These are phyloP conservation scores for Mastomys coucha DNA, from an alignment of 2,113 vertebrate genomes.

Conservation along the genomic window DNA sequence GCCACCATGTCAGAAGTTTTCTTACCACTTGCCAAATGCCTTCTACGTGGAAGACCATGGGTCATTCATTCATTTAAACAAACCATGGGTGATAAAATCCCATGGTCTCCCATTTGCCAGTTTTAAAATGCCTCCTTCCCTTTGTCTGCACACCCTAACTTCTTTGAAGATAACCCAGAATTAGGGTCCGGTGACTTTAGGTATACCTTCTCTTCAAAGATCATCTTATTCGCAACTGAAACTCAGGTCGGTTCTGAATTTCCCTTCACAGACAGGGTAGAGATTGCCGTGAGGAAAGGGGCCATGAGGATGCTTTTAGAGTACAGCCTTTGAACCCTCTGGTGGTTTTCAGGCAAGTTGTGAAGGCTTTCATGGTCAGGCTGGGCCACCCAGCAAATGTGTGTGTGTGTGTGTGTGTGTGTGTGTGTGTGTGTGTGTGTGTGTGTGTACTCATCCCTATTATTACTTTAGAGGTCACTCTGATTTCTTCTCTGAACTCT, in stretches of 20 bases:
- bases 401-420: no score
- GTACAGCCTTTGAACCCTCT: not conserved
- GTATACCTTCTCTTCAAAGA: not conserved
- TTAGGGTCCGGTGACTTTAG: not conserved
- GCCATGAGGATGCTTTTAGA: not conserved
- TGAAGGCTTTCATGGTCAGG: not conserved
- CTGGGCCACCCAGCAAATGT: not conserved
- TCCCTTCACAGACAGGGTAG: not conserved
- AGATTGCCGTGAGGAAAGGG: not conserved
- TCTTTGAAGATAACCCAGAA: not conserved
- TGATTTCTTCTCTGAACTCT: not conserved
- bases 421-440: no score
- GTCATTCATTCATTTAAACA: not conserved
- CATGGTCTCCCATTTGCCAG: not conserved
- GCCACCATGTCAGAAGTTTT: not conserved
- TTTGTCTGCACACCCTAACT: rapidly evolving
- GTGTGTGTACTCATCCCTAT: not conserved
- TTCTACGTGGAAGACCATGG: rapidly evolving
- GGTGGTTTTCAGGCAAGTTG: not conserved
- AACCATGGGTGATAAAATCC: not conserved
- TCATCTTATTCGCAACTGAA: not conserved
- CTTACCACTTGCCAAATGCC: not conserved
- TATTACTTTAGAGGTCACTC: not conserved
- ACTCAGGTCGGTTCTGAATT: not conserved
- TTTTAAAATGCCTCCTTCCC: not conserved